Evolutionary conservation across 2,797 vertebrate species (phyloP).

Genomic region (Echiichthys vipera): DNA sequence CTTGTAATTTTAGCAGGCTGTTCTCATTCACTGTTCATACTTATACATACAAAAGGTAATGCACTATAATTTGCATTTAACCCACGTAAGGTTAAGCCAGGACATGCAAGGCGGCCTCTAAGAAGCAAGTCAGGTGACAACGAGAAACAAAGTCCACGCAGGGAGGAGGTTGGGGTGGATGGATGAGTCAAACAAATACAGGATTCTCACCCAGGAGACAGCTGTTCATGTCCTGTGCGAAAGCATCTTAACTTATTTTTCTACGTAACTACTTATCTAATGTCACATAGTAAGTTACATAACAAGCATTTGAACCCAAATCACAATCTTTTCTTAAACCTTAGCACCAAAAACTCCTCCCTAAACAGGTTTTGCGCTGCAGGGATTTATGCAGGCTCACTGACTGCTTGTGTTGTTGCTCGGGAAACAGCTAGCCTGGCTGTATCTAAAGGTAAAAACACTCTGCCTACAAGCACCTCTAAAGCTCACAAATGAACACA

Average conservation of each 20-base stretch:
- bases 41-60: neutral
- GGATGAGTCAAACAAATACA: too few relatives aligned
- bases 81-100: neutral
- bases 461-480: neutral
- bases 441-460: too few relatives aligned
- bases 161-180: too few relatives aligned
- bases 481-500: neutral
- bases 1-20: too few relatives aligned
- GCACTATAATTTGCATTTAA: neutral
- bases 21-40: neutral
- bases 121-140: neutral
- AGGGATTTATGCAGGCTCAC: neutral
- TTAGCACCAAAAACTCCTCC: neutral
- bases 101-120: too few relatives aligned
- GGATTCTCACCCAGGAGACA: too few relatives aligned
- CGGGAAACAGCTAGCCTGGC: too few relatives aligned
- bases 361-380: neutral
- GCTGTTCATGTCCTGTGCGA: too few relatives aligned
- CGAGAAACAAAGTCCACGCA: neutral
- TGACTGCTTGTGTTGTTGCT: neutral
- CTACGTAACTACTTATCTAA: neutral
- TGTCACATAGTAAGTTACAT: fast-evolving
- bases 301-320: neutral
- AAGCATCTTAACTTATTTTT: neutral
- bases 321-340: neutral